Evolutionary conservation across 1,140 invertebrate species (phyloP).

Genomic region (Bombus picipes): DNA sequence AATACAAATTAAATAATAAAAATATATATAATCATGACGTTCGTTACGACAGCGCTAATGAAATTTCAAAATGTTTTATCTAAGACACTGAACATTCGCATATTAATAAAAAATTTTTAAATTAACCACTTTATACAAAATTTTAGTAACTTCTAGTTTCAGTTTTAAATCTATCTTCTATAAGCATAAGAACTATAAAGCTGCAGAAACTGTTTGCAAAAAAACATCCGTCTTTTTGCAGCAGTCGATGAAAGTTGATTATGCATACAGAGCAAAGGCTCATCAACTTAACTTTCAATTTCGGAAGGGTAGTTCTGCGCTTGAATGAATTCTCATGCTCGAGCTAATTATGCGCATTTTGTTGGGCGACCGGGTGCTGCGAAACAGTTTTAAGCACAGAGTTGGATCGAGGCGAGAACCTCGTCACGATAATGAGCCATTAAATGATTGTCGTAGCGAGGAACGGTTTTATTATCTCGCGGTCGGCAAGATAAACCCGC

Average conservation of each 20-base stretch:
- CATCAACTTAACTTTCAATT: conserved; percentile 48
- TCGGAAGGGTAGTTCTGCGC: conserved; percentile 15
- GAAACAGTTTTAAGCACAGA: neutral
- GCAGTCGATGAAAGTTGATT: conserved; percentile 37
- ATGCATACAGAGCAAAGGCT: conserved; percentile 47
- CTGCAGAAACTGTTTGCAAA: no score
- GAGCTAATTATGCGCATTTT: conserved; percentile 63
- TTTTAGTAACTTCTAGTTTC: no score
- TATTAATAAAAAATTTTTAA: no score
- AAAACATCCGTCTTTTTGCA: neutral
- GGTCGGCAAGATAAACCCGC: conserved; percentile 55
- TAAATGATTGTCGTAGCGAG: conserved; percentile 68
- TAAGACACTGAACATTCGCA: no score
- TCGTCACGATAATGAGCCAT: conserved; percentile 70
- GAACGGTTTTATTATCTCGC: conserved; percentile 67
- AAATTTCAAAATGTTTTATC: no score
- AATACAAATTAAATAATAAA: no score
- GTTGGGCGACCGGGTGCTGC: neutral
- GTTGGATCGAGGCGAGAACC: conserved; percentile 37
- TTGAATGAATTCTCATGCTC: conserved; percentile 60
- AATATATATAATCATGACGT: no score
- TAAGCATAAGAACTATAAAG: no score
- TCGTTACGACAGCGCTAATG: no score
- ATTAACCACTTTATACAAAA: no score
- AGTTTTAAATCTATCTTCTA: no score